Conservation (phyloP, 2,797 vertebrate species). For the Microchirus variegatus region DNA sequence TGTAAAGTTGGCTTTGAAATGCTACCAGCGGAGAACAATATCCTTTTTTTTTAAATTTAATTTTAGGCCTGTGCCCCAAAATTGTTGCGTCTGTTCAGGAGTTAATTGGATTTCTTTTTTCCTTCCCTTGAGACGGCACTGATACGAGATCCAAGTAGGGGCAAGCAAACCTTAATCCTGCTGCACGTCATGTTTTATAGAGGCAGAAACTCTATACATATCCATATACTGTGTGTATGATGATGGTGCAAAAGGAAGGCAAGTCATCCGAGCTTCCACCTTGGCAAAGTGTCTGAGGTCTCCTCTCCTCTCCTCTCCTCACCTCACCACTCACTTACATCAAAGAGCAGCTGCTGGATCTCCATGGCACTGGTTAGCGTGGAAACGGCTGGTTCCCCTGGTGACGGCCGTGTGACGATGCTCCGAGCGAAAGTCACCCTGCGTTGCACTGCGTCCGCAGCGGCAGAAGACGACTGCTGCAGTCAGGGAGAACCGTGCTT, state of each 20-base stretch:
- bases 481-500: conserved; percentile 9
- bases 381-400: conserved; percentile 59
- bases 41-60: too few relatives aligned
- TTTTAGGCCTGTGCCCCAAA: too few relatives aligned
- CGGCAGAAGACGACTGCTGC: conserved; percentile 14
- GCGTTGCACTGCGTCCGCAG: conserved; percentile 1
- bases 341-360: conserved; percentile 58
- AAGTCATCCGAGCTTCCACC: conserved; percentile 23
- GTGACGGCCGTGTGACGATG: conserved; percentile 49
- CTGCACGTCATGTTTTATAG: too few relatives aligned
- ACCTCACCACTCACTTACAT: conserved; percentile 36
- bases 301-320: neutral
- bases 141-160: too few relatives aligned
- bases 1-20: too few relatives aligned
- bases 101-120: too few relatives aligned
- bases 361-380: conserved; percentile 59
- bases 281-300: conserved; percentile 34
- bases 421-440: conserved; percentile 47
- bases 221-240: neutral
- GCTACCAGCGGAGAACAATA: too few relatives aligned
- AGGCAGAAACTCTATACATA: neutral
- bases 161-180: too few relatives aligned
- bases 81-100: too few relatives aligned
- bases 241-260: conserved; percentile 10
- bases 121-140: too few relatives aligned